Conservation (phyloP, 2,888 invertebrate genomes). For the Acanthoscelides obtectus region DNA sequence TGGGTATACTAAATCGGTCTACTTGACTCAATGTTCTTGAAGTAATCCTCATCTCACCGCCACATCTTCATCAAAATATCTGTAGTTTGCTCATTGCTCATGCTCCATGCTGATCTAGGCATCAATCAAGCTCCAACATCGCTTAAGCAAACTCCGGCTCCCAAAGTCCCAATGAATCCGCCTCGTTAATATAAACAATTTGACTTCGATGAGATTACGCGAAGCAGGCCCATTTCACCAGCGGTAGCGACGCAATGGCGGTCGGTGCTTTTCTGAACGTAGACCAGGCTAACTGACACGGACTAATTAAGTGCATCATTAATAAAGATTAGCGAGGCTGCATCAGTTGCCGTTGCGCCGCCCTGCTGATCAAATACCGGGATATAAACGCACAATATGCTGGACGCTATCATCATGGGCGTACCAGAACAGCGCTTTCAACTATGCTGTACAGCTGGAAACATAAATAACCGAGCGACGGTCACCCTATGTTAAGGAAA, state of each 20-base stretch:
- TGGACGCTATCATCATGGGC: not conserved
- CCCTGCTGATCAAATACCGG: slow-evolving; percentile 29
- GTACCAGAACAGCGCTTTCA: no score
- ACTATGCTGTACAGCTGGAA: no score
- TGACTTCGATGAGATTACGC: slow-evolving; percentile 28
- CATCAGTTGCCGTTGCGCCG: slow-evolving; percentile 14
- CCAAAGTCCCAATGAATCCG: slow-evolving; percentile 19
- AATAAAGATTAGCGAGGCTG: slow-evolving; percentile 39
- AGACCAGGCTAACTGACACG: slow-evolving; percentile 34
- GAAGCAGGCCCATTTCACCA: slow-evolving; percentile 10
- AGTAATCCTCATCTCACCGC: no score
- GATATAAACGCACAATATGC: not conserved
- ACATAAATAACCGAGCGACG: no score
- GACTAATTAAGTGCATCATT: slow-evolving; percentile 39
- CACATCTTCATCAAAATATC: no score
- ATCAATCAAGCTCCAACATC: slow-evolving; percentile 29
- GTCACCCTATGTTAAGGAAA: no score
- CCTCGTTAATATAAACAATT: slow-evolving; percentile 33
- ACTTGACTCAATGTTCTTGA: no score
- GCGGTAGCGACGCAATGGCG: not conserved
- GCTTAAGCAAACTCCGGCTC: slow-evolving; percentile 24
- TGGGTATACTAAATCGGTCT: no score
- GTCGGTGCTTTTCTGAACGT: slow-evolving; percentile 25
- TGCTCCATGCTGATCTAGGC: slow-evolving; percentile 6
- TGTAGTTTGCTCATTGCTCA: no score